A percentile compares a stretch with the other conserved stretches of the same genome.
Conservation (phyloP, 2,888 invertebrate species). For the Drosophila mulleri region DNA sequence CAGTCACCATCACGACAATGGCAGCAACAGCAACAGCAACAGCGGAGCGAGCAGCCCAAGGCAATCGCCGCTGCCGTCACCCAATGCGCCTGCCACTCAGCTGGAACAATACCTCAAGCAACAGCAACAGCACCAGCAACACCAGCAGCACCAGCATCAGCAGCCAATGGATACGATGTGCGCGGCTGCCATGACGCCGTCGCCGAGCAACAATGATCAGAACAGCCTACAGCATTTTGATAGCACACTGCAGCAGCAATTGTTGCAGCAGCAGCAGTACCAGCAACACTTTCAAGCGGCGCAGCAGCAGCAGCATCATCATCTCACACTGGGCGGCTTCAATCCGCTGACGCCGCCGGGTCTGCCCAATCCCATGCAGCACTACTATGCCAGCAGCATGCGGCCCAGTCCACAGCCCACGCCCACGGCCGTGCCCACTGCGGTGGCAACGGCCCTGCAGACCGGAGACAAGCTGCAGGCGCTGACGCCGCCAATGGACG, state of each 20-base stretch:
- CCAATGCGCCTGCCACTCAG: slow-evolving; percentile 61
- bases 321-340: slow-evolving; percentile 87
- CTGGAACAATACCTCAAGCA: slow-evolving; percentile 82
- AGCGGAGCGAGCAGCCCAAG: slow-evolving; percentile 65
- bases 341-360: slow-evolving; percentile 88
- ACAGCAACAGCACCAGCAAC: slow-evolving; percentile 63
- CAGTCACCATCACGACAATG: slow-evolving; percentile 35
- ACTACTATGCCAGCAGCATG: slow-evolving; percentile 70
- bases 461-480: slow-evolving; percentile 75
- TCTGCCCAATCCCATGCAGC: slow-evolving; percentile 83
- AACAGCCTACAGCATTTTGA: slow-evolving; percentile 77
- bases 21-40: slow-evolving; percentile 42
- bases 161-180: slow-evolving; percentile 77
- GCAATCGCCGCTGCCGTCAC: slow-evolving; percentile 60
- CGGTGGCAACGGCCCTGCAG: slow-evolving; percentile 23
- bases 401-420: slow-evolving; percentile 75
- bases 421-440: slow-evolving; percentile 39
- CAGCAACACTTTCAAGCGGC: slow-evolving; percentile 73
- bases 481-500: slow-evolving; percentile 85
- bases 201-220: slow-evolving; percentile 80
- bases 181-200: slow-evolving; percentile 78
- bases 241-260: slow-evolving; percentile 73
- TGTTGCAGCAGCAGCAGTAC: slow-evolving; percentile 73
- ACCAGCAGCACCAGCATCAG: slow-evolving; percentile 60
- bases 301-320: slow-evolving; percentile 75